A percentile compares a stretch with the other conserved stretches of the same genome.
These are phyloP conservation scores for Venustoraphidia nigricollis DNA, from an alignment of 2,888 invertebrate genomes.

Conservation along the genomic window DNA sequence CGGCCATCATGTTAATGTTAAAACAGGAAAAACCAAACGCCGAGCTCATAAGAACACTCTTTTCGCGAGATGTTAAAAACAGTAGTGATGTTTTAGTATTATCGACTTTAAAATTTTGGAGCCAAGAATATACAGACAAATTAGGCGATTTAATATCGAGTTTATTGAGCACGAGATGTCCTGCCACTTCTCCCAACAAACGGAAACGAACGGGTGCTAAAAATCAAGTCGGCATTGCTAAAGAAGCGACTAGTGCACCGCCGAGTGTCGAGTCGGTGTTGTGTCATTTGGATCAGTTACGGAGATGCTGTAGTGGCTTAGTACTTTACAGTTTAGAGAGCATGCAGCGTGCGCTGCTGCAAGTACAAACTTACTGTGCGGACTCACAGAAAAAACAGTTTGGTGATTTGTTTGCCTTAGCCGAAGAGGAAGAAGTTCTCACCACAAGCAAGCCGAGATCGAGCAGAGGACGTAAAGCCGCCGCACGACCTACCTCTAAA, in stretches of 20 bases:
- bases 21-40: constrained; percentile 83
- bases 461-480: constrained; percentile 34
- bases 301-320: constrained; percentile 59
- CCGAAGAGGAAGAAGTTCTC: constrained; percentile 73
- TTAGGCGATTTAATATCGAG: constrained; percentile 67
- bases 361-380: constrained; percentile 73
- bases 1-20: constrained; percentile 76
- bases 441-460: constrained; percentile 40
- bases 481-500: constrained; percentile 25
- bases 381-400: constrained; percentile 84
- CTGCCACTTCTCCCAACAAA: constrained; percentile 80
- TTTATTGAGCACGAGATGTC: constrained; percentile 66
- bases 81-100: constrained; percentile 76
- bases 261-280: constrained; percentile 76
- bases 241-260: constrained; percentile 40
- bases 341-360: constrained; percentile 82
- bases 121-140: constrained; percentile 80
- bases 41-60: constrained; percentile 69
- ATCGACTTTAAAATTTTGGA: constrained; percentile 87
- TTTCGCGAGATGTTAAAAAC: constrained; percentile 56
- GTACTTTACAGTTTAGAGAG: constrained; percentile 76
- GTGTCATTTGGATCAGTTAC: constrained; percentile 81
- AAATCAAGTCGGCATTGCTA: constrained; percentile 29
- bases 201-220: constrained; percentile 70
- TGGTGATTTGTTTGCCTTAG: constrained; percentile 76